Evolutionary conservation across 1,140 invertebrate genomes (phyloP), one percentile per base, ranked within the genome.

Genomic region (Ylistrum balloti): DNA sequence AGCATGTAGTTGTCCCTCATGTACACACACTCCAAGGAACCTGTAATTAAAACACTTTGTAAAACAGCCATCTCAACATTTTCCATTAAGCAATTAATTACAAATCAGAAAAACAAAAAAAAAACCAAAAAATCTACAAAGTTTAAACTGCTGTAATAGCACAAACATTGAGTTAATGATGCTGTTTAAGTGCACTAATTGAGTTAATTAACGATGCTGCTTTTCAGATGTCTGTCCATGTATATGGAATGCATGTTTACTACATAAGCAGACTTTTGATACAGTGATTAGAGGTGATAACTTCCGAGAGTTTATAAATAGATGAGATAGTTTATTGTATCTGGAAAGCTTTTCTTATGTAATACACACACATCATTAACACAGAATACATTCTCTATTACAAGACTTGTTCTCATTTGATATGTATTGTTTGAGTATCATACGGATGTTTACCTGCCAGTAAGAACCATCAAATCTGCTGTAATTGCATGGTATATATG

Each of bases 11-110:
- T 99, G 98, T 85, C 98, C 98, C 96, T 99, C 98, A 96, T 99
- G 98, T 33, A 99, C 98, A 96, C 98, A 99, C n/a, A 98, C 98
- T 86, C 98, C 99, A 97, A 98, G 98, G 96, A 99, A 99, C 95
- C 98, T 99, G 97, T 0, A 97, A 97, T 33, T 92, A 92, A 95
- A 92, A 94, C 93, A 92, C 90, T 88, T 38, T 38, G 13, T 38
- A 38, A 13, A 38, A 13, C 35, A 38, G 5, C 35, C 35, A 38
- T 38, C 35, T 38, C 35, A 38, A 87, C 88, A 45, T 17, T 13
- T 45, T 45, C 41, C 20, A 45, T 45, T 17, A 45, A 45, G 35
- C 5, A 38, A 38, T 38, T 7, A 38, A 13, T 38, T 38, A 38
- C 35, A 7, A 38, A 38, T 38, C n/a, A n/a, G n/a, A n/a, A n/a